Conservation (phyloP, 1,140 invertebrate genomes). For the Oedothorax gibbosus region DNA sequence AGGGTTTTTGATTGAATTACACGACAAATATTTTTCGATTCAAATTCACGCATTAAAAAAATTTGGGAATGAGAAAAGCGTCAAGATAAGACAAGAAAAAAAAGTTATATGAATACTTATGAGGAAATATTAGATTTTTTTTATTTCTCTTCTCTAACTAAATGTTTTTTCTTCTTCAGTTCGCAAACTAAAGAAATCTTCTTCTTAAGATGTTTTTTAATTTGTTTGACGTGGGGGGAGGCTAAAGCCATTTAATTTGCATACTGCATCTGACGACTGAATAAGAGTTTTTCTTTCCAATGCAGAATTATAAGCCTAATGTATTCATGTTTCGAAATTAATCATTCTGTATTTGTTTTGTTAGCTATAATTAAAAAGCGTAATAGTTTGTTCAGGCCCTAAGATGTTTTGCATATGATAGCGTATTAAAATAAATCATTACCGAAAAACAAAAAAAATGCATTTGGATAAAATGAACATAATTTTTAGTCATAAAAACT, state of each 20-base stretch:
- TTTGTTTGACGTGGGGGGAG: constrained; percentile 19
- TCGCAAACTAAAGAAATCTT: constrained; percentile 33
- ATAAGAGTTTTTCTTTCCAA: constrained; percentile 1
- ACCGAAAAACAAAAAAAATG: too few species aligned
- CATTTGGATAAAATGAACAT: too few species aligned
- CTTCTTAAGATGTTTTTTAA: constrained; percentile 40
- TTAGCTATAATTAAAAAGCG: too few species aligned
- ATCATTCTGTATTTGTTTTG: not conserved
- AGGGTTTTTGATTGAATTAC: constrained; percentile 56
- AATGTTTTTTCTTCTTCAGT: constrained; percentile 13
- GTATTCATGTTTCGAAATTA: constrained; percentile 25
- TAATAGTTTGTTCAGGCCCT: too few species aligned
- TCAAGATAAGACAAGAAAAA: constrained; percentile 1
- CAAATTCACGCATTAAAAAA: constrained; percentile 49
- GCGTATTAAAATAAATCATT: too few species aligned
- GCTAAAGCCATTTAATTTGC: constrained; percentile 45
- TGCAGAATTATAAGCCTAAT: not conserved
- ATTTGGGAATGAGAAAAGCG: not conserved
- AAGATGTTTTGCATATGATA: too few species aligned
- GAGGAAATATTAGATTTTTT: constrained; percentile 23
- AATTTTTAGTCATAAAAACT: too few species aligned
- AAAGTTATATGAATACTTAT: constrained; percentile 33
- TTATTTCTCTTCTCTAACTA: not conserved
- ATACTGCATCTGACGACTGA: constrained; percentile 16
- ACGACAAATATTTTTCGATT: constrained; percentile 56